Percentiles rank a stretch among this genome's conserved stretches.
Conservation (phyloP, 2,888 invertebrate genomes). For the Bimastos eiseni region DNA sequence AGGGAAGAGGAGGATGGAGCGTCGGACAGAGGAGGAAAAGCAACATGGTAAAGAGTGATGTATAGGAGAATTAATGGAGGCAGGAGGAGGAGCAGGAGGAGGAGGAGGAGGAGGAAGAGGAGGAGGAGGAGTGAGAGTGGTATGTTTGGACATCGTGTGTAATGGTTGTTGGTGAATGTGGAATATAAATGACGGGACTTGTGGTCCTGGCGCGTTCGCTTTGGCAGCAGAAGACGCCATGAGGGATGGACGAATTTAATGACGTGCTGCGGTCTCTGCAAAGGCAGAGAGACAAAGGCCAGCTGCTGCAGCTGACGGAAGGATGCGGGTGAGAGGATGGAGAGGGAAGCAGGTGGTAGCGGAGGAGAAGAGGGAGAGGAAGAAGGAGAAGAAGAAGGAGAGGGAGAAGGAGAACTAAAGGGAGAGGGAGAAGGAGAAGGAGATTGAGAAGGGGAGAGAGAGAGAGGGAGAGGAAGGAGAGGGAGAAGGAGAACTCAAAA, state of each 20-base stretch:
- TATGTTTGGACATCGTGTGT: background rate
- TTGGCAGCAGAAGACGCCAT: background rate
- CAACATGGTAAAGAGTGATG: no score
- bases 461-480: background rate
- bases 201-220: background rate
- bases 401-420: background rate
- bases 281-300: background rate
- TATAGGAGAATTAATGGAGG: background rate
- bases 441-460: background rate
- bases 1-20: background rate
- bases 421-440: background rate
- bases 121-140: background rate
- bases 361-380: background rate
- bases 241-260: background rate
- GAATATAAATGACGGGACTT: background rate
- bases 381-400: background rate
- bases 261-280: background rate
- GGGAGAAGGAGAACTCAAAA: background rate
- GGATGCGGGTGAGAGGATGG: background rate
- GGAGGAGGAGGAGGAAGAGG: background rate
- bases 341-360: background rate
- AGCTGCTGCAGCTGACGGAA: background rate
- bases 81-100: background rate
- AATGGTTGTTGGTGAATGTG: background rate
- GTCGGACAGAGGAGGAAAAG: no score